Evolutionary conservation across 92 coral and sea anemone genomes (phyloP), one percentile per base, ranked within the genome.

Genomic region (Montipora capitata): DNA sequence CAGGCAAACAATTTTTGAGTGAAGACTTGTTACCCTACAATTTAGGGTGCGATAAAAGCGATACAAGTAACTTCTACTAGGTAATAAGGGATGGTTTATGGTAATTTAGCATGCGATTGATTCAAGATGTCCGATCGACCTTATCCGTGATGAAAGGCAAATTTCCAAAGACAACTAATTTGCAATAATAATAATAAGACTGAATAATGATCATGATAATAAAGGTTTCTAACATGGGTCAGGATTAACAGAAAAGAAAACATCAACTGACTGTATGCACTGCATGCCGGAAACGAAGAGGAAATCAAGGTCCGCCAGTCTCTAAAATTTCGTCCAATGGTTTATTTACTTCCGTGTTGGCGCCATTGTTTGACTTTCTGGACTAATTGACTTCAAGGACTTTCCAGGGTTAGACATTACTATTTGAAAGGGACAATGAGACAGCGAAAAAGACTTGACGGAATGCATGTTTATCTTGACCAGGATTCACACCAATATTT

Each of bases 311-410:
- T 16, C 17, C 9, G 15, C 56, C 4, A 48, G 35, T 63, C 38
- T 1, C 10, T 78, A 68, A 35, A 49, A 77, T 52, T 15, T 68
- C 35, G 35, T 27, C 35, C 35, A 27, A 27, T 39, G 27, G 13
- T n/a, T 43, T 81, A 54, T 81, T 81, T 81, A 81, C 85, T 81
- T 81, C 85, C 85, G 85, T 56, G 77, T 81, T 54, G 67, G 77
- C 0, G 57, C 49, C 68, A 3, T n/a, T 3, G 16, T 77, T 81
- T 54, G 54, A 20, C 54, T 64, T 79, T 48, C 44, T 65, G 40
- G 42, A 45, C 74, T 16, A 48, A 79, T 79, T 10, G 70, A 52
- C 49, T 65, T 61, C 18, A 12, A 62, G 18, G 35, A 79, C 61
- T 6, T 5, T 48, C 6, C 6, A 5, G 10, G 7, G 52, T 5